phyloP scores from a whole-genome alignment of 2,113 vertebrate species.

The Cervus canadensis region DNA sequence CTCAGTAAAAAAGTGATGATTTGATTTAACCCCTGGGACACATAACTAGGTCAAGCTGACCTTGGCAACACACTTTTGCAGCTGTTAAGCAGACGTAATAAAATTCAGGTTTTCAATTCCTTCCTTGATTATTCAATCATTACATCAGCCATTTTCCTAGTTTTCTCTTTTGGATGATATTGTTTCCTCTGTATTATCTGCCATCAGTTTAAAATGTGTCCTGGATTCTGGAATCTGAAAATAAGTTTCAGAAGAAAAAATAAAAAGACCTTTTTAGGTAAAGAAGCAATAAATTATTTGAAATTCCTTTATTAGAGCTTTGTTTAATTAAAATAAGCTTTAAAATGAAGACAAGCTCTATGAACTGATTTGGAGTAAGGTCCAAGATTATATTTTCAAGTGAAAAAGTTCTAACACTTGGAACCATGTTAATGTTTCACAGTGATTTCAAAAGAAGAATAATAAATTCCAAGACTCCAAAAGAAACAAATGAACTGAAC shows the following conservation, averaged over 20 bases:
- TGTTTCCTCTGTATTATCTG: neutral
- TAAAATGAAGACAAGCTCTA: neutral
- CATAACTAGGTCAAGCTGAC: constrained; percentile 40
- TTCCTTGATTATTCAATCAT: constrained; percentile 24
- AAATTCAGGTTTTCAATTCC: neutral
- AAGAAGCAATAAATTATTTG: neutral
- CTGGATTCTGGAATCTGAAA: neutral
- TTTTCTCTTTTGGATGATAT: neutral
- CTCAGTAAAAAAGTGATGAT: constrained; percentile 39
- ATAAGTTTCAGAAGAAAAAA: constrained; percentile 2
- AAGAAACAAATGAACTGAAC: neutral
- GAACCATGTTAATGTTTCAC: neutral
- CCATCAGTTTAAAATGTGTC: neutral
- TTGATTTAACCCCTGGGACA: constrained; percentile 11
- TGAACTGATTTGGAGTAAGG: neutral
- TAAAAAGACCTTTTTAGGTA: neutral
- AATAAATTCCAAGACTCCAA: neutral
- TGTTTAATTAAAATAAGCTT: constrained; percentile 18
- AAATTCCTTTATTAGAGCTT: neutral
- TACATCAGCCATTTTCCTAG: constrained; percentile 10
- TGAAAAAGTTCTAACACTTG: neutral
- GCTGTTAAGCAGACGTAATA: constrained; percentile 37
- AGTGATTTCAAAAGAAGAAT: neutral
- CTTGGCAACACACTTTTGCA: neutral
- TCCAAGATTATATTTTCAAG: neutral